Percentiles rank a stretch among this genome's conserved stretches.
Conservation (phyloP, 1,140 invertebrate genomes). For the Dendrolimus punctatus region DNA sequence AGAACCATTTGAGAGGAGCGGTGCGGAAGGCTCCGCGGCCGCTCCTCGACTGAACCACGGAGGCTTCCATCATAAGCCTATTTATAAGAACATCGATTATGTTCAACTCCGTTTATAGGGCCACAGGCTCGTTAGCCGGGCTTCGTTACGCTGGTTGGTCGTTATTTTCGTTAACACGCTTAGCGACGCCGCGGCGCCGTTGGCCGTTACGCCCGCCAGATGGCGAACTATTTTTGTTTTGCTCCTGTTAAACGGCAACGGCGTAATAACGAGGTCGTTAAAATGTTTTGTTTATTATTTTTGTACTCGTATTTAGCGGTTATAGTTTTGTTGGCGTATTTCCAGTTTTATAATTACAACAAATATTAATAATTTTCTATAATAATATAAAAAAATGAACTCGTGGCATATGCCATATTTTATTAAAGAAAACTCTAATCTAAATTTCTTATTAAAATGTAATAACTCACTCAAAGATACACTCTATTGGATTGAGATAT, state of each 20-base stretch:
- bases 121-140: conserved; percentile 17
- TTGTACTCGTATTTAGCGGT: too few species aligned
- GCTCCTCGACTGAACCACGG: conserved; percentile 32
- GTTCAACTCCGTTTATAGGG: too few species aligned
- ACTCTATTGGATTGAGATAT: too few species aligned
- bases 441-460: too few species aligned
- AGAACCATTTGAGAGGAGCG: conserved; percentile 39
- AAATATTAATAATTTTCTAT: too few species aligned
- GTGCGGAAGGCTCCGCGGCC: conserved; percentile 47
- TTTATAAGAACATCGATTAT: too few species aligned
- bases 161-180: conserved; percentile 38
- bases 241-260: not conserved
- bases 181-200: conserved; percentile 16
- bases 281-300: not conserved
- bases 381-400: too few species aligned
- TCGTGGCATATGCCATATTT: too few species aligned
- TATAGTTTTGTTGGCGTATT: too few species aligned
- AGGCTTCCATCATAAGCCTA: conserved; percentile 25
- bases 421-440: too few species aligned
- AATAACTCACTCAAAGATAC: too few species aligned
- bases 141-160: conserved; percentile 33
- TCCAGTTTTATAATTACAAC: too few species aligned
- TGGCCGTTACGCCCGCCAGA: conserved; percentile 25
- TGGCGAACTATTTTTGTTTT: conserved; percentile 28
- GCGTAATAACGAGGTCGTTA: conserved; percentile 2